Percentiles rank a stretch among this genome's conserved stretches.
phyloP scores from a whole-genome alignment of 2,888 invertebrate species.

The Aelia acuminata region DNA sequence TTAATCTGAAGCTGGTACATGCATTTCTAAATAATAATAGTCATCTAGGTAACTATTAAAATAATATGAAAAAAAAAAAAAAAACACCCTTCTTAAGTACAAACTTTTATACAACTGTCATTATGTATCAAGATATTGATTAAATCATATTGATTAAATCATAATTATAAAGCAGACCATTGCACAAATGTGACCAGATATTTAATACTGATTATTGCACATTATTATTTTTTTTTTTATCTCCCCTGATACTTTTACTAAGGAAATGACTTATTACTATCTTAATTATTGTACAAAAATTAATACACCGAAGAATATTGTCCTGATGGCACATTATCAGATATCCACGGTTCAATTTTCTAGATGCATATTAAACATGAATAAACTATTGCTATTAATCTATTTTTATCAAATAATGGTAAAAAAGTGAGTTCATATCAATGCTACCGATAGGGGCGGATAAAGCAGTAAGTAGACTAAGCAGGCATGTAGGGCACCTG shows the following conservation, averaged over 20 bases:
- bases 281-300: conserved; percentile 31
- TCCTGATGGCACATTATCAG: conserved; percentile 55
- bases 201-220: conserved; percentile 46
- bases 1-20: background rate
- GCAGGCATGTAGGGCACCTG: no score
- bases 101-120: background rate
- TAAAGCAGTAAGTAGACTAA: no score
- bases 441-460: no score
- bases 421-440: background rate
- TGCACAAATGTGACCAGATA: conserved; percentile 49
- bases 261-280: background rate
- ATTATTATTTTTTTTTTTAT: background rate
- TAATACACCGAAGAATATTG: background rate
- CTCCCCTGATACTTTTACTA: background rate
- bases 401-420: background rate
- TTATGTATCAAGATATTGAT: no score
- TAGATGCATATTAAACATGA: conserved; percentile 8
- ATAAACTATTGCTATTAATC: conserved; percentile 9
- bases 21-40: background rate
- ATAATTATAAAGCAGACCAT: conserved; percentile 10
- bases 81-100: background rate
- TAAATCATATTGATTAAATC: conserved; percentile 1
- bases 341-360: conserved; percentile 54
- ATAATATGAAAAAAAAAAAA: no score
- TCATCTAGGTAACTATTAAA: background rate